Evolutionary conservation across 2,888 invertebrate species (phyloP), one percentile per base, ranked within the genome.

Genomic region (Campoplex nolae): DNA sequence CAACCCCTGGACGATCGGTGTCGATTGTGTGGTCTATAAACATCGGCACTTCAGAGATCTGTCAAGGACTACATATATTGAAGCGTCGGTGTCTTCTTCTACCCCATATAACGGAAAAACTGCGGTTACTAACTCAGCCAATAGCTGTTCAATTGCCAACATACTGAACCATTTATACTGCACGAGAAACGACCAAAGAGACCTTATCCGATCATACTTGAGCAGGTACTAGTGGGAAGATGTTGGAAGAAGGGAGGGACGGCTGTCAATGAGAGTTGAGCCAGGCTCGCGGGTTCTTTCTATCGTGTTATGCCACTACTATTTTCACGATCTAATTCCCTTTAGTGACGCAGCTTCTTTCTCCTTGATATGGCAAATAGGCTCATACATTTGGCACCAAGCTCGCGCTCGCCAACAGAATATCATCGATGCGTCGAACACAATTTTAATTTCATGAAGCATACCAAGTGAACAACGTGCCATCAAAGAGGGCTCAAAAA

Each of bases 291-390:
- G 38, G 48, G 45, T 56, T 79, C 62, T 78, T 70, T 65, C 68
- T 81, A 70, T 84, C 56, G 35, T 78, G 35, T 48, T 45, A 79
- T 42, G 58, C 56, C 65, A 54, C 48, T 58, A 54, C 68, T 54
- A 89, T 88, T 88, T 89, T 91, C 90, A 89, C 90, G 91, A 89
- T 89, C 92, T 90, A 91, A 92, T 91, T 92, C 90, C 90, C 89
- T 88, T 91, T 73, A 87, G 88, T 89, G 86, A 89, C 90, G 58
- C 77, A 83, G 79, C 83, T 82, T 76, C 74, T 62, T 86, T 88
- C 77, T 88, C 45, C 89, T 83, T 86, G 76, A 86, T 82, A 78
- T 82, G 79, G 67, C 74, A 67, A 32, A 62, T 83, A 77, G 83
- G 80, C 86, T 85, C 84, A 86, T 23, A 56, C 45, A 38, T 80